A percentile compares a stretch with the other conserved stretches of the same genome.
Conservation (phyloP, 92 coral and sea anemone species). For the Porites divaricata region DNA sequence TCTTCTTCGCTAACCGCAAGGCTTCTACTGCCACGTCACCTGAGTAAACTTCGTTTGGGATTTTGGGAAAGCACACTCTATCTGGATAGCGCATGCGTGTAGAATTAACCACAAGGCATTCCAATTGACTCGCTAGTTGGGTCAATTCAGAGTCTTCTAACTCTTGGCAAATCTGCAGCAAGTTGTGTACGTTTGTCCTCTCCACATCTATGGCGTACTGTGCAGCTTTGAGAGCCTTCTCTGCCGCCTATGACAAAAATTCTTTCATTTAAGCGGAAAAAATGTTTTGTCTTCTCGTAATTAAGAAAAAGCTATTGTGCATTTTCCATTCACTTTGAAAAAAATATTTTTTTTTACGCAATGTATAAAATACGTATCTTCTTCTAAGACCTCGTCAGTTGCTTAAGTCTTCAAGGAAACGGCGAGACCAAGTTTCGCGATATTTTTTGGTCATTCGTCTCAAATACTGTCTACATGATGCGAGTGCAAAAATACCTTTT, state of each 20-base stretch:
- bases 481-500: no score
- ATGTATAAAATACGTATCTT: no score
- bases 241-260: constrained; percentile 21
- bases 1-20: neutral
- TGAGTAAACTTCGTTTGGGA: constrained; percentile 77
- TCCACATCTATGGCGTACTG: constrained; percentile 7
- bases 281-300: no score
- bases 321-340: no score
- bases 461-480: no score
- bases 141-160: constrained; percentile 11
- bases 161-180: constrained; percentile 11
- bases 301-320: no score
- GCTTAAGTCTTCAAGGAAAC: no score
- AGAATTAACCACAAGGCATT: constrained; percentile 54
- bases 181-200: neutral
- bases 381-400: no score
- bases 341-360: no score
- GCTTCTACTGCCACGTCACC: neutral
- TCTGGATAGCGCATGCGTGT: constrained; percentile 90
- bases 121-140: constrained; percentile 45
- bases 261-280: neutral
- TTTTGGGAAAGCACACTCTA: constrained; percentile 50
- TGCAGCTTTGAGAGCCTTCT: constrained; percentile 32
- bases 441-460: no score
- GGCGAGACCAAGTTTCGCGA: no score